These are phyloP conservation scores for Scalopus aquaticus DNA, from an alignment of 2,113 vertebrate species.

Conservation along the genomic window DNA sequence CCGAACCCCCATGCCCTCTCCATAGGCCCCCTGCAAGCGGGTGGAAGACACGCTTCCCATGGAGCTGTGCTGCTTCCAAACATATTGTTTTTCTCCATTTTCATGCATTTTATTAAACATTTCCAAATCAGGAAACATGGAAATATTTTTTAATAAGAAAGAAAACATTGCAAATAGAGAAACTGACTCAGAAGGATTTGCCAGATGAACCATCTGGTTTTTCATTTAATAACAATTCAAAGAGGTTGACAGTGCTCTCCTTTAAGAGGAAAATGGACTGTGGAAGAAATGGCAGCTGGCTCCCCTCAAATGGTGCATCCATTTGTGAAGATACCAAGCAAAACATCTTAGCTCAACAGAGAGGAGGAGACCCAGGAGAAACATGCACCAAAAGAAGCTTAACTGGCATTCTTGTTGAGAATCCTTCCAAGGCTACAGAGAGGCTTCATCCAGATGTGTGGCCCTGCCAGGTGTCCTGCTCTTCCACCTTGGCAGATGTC, in stretches of 20 bases:
- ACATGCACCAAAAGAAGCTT: no score
- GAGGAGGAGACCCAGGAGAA: neutral
- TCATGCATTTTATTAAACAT: constrained; percentile 45
- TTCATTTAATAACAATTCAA: constrained; percentile 41
- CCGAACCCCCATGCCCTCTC: fast-evolving
- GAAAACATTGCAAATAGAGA: constrained; percentile 71
- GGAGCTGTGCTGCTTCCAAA: neutral
- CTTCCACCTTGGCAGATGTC: neutral
- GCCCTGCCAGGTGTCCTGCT: neutral
- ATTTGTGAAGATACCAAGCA: neutral
- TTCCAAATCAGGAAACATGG: constrained; percentile 67
- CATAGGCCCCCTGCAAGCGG: fast-evolving
- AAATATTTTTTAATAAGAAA: constrained; percentile 79
- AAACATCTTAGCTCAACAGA: neutral
- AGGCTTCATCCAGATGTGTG: neutral
- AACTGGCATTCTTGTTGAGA: neutral
- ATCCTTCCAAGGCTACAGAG: fast-evolving
- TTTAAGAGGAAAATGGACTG: neutral
- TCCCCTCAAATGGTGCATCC: neutral
- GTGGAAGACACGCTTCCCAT: fast-evolving
- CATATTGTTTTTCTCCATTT: constrained; percentile 52
- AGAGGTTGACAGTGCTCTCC: constrained; percentile 45
- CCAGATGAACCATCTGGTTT: constrained; percentile 82
- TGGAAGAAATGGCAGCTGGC: constrained; percentile 30
- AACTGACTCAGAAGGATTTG: constrained; percentile 50